phyloP scores from a whole-genome alignment of 2,113 vertebrate species.

The Platysternon megacephalum region DNA sequence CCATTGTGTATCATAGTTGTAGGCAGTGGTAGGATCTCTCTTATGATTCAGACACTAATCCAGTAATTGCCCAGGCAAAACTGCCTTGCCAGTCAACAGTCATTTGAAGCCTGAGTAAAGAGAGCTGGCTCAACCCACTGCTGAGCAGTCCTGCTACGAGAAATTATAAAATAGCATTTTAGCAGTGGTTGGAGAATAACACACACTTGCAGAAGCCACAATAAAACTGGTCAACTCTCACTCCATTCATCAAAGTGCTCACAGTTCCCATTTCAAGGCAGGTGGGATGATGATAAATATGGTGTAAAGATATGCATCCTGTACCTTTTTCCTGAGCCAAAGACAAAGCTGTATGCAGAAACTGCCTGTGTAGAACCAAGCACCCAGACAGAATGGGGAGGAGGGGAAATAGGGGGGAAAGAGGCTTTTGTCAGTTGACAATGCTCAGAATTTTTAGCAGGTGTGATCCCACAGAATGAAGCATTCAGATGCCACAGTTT shows the following conservation, averaged over 20 bases:
- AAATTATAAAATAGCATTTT: background rate
- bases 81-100: background rate
- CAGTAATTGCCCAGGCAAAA: background rate
- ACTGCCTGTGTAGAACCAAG: background rate
- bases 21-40: accelerated
- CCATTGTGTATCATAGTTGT: background rate
- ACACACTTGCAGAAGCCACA: background rate
- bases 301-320: accelerated
- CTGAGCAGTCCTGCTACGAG: background rate
- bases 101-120: background rate
- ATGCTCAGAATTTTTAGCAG: background rate
- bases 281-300: conserved; percentile 13
- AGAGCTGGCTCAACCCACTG: accelerated
- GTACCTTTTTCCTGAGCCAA: background rate
- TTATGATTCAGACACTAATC: background rate
- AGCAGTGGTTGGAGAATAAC: background rate
- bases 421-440: background rate
- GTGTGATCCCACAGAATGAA: background rate
- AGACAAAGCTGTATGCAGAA: background rate
- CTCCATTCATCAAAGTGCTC: background rate
- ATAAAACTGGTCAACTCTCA: background rate
- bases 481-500: conserved; percentile 39
- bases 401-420: background rate
- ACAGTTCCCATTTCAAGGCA: background rate
- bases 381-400: background rate